Evolutionary conservation across 2,113 vertebrate species (phyloP), one percentile per base, ranked within the genome.

Genomic region (Corapipo altera): DNA sequence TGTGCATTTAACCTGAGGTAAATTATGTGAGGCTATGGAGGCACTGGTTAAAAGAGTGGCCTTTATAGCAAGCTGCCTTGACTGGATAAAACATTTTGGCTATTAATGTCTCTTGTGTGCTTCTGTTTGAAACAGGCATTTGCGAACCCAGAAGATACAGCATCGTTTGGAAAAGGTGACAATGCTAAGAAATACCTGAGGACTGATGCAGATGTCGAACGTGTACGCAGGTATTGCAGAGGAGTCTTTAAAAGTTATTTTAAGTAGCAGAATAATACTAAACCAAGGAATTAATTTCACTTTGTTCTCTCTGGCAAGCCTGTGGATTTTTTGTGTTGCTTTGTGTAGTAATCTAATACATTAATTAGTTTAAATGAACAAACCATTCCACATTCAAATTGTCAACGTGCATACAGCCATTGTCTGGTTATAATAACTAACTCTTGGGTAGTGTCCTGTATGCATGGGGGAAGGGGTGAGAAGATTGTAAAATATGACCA

Each of bases 121-220:
- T 67, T 73, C 2, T 95, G 61, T 85, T 87, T 88, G 39, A 89
- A 91, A 94, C 70, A 99, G 99, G 98, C 93, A 15, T 99, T 99
- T 96, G 86, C 5, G n/a, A 99, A 98, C 76, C 97, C 97, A 33
- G 99, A 99, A 95, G 99, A 99, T 85, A 37, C 35, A 21, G 70
- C 14, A 21, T 0, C 30, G 2, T 57, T 94, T 54, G 96, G 91
- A 46, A 98, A 97, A 78, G 96, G 96, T 1, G 97, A 97, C 32
- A 96, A 22, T 35, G 93, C 96, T 18, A 98, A 98, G 94, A 99
- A 98, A 55, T 97, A 65, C 35, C 22, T 99, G 52, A 95, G 97
- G n/a, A 97, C 94, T 18, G 98, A 99, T 88, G 58, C 96, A 12
- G 97, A 96, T 26, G 98, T 99, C 3, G 99, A 99, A 72, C 98